Evolutionary conservation across 2,113 vertebrate species (phyloP).

Genomic region (Heloderma charlesbogerti): DNA sequence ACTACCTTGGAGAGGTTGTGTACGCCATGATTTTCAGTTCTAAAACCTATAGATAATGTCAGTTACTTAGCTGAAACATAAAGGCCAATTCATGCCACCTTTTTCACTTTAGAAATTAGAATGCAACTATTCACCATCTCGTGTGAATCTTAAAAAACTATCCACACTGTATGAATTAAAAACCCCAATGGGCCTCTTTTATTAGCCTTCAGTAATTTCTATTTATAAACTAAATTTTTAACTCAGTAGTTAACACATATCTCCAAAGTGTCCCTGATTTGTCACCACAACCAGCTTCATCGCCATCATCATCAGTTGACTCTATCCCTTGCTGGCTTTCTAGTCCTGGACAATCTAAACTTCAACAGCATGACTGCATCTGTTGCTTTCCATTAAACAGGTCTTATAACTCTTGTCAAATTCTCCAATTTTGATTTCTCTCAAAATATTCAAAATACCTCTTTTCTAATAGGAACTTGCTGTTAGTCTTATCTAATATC

Average conservation of each 20-base stretch:
- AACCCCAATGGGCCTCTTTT: neutral
- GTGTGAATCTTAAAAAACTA: neutral
- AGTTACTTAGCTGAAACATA: neutral
- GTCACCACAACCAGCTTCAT: no score
- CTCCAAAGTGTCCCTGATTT: neutral
- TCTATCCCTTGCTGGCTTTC: slow-evolving; percentile 50
- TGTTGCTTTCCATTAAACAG: slow-evolving; percentile 70
- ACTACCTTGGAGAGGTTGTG: neutral
- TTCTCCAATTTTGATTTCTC: slow-evolving; percentile 71
- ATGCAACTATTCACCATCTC: neutral
- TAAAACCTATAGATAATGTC: neutral
- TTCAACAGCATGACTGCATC: slow-evolving; percentile 67
- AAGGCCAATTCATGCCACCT: neutral
- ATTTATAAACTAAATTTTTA: neutral
- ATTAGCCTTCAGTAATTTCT: neutral
- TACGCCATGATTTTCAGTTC: neutral
- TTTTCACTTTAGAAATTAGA: neutral
- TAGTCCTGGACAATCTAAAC: slow-evolving; percentile 54
- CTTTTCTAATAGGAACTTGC: slow-evolving; percentile 64
- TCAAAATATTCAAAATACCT: slow-evolving; percentile 70
- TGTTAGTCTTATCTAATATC: slow-evolving; percentile 73
- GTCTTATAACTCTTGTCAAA: slow-evolving; percentile 72
- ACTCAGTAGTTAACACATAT: neutral
- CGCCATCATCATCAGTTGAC: neutral
- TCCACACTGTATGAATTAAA: neutral